Conservation (phyloP, 2,888 invertebrate genomes). For the Drosophila kanekoi region DNA sequence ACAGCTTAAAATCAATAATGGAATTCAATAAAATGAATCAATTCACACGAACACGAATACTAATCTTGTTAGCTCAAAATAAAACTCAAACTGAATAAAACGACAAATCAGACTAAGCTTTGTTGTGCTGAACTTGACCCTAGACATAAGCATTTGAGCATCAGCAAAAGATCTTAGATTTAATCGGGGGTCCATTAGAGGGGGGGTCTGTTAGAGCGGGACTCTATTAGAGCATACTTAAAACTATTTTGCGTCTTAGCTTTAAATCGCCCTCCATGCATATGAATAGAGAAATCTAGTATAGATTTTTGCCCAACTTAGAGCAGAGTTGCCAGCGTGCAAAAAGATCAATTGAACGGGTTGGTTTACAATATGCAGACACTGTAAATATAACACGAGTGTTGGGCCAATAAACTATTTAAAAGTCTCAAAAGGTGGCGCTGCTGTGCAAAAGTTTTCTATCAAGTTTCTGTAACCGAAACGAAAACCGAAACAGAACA, state of each 20-base stretch:
- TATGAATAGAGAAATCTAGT: slow-evolving; percentile 4
- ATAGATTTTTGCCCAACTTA: not conserved
- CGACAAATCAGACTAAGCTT: slow-evolving; percentile 9
- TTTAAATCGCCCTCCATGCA: slow-evolving; percentile 15
- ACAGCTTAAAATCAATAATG: slow-evolving; percentile 3
- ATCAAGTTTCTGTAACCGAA: slow-evolving; percentile 42
- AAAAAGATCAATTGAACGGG: slow-evolving; percentile 1
- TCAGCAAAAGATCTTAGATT: slow-evolving; percentile 15
- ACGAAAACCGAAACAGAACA: slow-evolving; percentile 10
- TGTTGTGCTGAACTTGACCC: slow-evolving; percentile 43
- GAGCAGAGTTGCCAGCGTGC: not conserved
- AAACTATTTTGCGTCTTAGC: slow-evolving; percentile 7
- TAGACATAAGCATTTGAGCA: slow-evolving; percentile 20
- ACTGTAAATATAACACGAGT: slow-evolving; percentile 20
- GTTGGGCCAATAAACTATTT: slow-evolving; percentile 33
- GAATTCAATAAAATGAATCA: slow-evolving; percentile 11
- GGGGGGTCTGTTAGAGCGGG: slow-evolving; percentile 17
- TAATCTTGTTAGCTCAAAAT: not conserved
- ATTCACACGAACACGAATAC: not conserved
- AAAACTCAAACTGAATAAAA: not conserved
- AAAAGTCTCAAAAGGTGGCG: slow-evolving; percentile 42
- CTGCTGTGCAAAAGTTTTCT: slow-evolving; percentile 39
- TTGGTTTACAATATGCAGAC: not conserved
- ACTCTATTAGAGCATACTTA: not conserved
- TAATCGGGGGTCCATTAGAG: slow-evolving; percentile 8